Base-by-base conservation (phyloP, 2,888 invertebrate genomes). In the Acanthosepion lycidas region DNA sequence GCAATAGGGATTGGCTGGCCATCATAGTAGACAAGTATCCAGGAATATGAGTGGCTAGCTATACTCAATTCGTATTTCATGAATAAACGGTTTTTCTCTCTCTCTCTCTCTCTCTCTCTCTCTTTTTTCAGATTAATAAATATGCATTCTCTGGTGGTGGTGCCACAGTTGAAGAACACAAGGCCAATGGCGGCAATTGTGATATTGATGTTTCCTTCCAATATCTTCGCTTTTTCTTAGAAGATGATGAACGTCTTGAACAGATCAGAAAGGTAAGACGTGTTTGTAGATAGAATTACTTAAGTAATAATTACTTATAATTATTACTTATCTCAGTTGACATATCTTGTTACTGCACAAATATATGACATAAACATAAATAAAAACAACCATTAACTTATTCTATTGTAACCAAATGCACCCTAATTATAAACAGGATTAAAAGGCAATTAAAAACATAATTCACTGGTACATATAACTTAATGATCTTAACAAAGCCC, bases 61-160 rank as follows among this genome's bases (percentile, higher is more conserved):
- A 23, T 64, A 64, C 23, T 23, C 26, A 64, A 23, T 23, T 26
- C 23, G 20, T 4, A n/a, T 12, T 78, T 78, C n/a, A 15, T 78
- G 15, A 15, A 78, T 78, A 12, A 78, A 78, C n/a, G n/a, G 0
- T 78, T 78, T 78, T 1, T 78, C 9, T 78, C 15, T 78, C 33
- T 33, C 33, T 33, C 33, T 78, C 9, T 78, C 15, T 78, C 33
- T 33, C 33, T 33, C 33, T 42, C 2, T 42, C 2, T 42, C 2
- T 42, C 6, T 23, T 64, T 64, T 2, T n/a, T 78, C 97, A 98
- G 98, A 98, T 99, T 94, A 98, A 98, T 97, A 99, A 99, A 97
- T 99, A 99, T 97, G 99, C 99, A 12, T 99, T 99, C 98, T 99
- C 99, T 91, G 99, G 99, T 8, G 99, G 99, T 6, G 98, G 98